Evolutionary conservation across 2,113 vertebrate species (phyloP).

Genomic region (Rhynchomys soricoides): DNA sequence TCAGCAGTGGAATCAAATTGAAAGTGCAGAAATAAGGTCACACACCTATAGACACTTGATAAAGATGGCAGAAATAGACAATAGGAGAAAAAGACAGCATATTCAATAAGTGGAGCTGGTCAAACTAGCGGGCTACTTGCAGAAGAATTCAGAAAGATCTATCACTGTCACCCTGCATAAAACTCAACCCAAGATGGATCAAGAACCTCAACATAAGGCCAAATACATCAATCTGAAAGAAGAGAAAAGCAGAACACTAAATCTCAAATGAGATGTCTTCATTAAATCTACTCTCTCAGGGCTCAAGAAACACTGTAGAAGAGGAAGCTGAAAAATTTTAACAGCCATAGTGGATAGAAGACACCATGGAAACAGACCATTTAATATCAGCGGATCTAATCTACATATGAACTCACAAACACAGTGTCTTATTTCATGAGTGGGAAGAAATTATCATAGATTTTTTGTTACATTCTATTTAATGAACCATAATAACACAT

Average conservation of each 20-base stretch:
- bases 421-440: neutral
- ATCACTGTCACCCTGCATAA: too few species aligned
- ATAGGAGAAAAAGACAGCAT: too few species aligned
- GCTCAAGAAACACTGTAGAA: neutral
- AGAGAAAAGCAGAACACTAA: neutral
- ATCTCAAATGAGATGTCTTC: neutral
- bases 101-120: neutral
- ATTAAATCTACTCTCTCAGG: neutral
- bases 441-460: neutral
- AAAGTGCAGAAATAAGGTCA: neutral
- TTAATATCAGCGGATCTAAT: neutral
- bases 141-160: neutral
- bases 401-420: neutral
- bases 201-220: neutral
- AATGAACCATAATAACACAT: neutral
- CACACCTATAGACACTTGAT: neutral
- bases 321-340: neutral
- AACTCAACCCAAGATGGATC: neutral
- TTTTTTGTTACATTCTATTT: neutral
- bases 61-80: neutral
- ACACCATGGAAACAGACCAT: neutral
- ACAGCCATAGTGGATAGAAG: neutral
- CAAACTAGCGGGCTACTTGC: neutral
- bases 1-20: neutral
- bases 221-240: neutral